These are phyloP conservation scores for Montipora capitata DNA, from an alignment of 92 coral and sea anemone genomes.

Conservation along the genomic window DNA sequence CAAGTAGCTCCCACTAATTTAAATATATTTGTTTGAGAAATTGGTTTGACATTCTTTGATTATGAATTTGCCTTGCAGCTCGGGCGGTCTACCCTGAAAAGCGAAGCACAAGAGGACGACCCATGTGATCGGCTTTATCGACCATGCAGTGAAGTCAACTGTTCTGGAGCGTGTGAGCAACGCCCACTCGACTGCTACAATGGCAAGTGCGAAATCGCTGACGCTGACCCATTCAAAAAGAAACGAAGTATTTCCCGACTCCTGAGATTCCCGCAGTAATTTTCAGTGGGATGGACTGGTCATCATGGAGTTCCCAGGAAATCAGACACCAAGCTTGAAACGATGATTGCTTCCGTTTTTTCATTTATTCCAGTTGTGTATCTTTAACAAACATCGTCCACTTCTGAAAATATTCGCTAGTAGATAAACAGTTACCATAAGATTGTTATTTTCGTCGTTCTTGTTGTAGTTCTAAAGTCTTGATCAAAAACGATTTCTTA, in stretches of 20 bases:
- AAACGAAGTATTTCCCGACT: background rate
- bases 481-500: no score
- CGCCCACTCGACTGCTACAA: background rate
- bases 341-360: no score
- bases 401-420: background rate
- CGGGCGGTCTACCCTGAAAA: no score
- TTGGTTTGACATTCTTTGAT: no score
- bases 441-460: background rate
- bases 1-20: no score
- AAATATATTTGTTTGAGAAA: no score
- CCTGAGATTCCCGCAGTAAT: background rate
- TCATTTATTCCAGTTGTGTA: background rate
- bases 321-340: no score
- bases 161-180: background rate
- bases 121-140: background rate
- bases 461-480: no score
- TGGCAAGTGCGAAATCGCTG: background rate
- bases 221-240: background rate
- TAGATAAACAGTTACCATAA: background rate
- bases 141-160: background rate
- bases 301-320: no score
- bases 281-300: background rate
- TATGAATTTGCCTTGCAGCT: no score
- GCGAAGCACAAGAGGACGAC: no score
- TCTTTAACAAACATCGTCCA: background rate